phyloP scores from a whole-genome alignment of 2,797 vertebrate species.

The Scolopax rusticola region DNA sequence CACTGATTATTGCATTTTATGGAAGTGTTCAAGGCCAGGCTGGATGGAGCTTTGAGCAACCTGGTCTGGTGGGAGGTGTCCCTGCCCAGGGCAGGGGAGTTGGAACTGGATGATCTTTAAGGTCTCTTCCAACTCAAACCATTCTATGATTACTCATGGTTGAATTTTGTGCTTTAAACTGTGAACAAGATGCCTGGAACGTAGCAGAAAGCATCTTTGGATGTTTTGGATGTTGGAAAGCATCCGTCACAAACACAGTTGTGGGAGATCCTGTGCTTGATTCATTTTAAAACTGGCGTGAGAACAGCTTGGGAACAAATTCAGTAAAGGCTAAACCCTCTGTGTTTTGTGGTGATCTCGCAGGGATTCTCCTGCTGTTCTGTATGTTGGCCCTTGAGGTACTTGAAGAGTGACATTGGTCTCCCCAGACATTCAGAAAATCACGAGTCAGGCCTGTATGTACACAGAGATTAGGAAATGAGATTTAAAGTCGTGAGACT shows the following conservation, averaged over 20 bases:
- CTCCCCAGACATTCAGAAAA: neutral
- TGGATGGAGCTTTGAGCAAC: too few relatives aligned
- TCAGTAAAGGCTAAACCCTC: neutral
- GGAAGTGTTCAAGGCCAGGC: too few relatives aligned
- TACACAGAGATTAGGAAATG: neutral
- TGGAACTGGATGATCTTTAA: too few relatives aligned
- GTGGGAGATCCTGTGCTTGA: neutral
- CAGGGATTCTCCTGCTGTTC: neutral
- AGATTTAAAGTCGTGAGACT: neutral
- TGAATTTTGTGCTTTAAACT: neutral
- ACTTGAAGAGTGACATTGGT: neutral
- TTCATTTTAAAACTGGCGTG: fast-evolving
- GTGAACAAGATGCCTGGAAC: neutral
- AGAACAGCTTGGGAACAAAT: neutral
- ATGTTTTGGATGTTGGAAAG: neutral
- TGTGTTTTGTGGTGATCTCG: too few relatives aligned
- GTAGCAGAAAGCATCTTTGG: neutral
- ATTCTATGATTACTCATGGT: neutral
- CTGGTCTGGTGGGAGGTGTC: too few relatives aligned
- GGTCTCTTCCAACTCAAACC: too few relatives aligned
- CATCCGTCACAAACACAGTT: neutral
- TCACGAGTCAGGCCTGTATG: neutral
- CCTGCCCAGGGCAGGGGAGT: too few relatives aligned
- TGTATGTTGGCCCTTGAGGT: neutral
- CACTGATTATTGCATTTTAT: neutral